phyloP scores from a whole-genome alignment of 2,113 vertebrate genomes.

The Ptychochromis oligacanthus region DNA sequence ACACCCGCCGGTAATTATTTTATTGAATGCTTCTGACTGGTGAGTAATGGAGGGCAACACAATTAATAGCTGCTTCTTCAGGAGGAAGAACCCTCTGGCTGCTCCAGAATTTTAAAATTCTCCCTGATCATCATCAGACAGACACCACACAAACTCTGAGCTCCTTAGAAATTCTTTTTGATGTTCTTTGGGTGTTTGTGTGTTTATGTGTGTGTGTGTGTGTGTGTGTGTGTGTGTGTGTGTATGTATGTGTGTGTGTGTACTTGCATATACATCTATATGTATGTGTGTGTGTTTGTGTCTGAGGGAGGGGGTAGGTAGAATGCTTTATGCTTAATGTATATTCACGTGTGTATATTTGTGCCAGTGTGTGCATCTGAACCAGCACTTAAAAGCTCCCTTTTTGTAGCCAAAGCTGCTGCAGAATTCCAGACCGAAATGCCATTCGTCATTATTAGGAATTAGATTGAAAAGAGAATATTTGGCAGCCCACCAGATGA shows the following conservation, averaged over 20 bases:
- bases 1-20: slow-evolving; percentile 63
- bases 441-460: slow-evolving; percentile 64
- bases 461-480: slow-evolving; percentile 63
- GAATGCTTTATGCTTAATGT: too few relatives aligned
- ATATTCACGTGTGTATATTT: slow-evolving; percentile 5
- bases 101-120: slow-evolving; percentile 60
- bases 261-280: neutral
- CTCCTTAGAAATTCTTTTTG: slow-evolving; percentile 64
- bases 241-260: neutral
- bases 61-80: slow-evolving; percentile 68
- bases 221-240: neutral
- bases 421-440: slow-evolving; percentile 52
- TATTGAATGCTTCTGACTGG: slow-evolving; percentile 64
- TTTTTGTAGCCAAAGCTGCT: slow-evolving; percentile 10
- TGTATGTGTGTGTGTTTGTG: neutral
- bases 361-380: slow-evolving; percentile 26
- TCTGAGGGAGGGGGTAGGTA: neutral
- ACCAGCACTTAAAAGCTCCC: slow-evolving; percentile 9
- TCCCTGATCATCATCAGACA: slow-evolving; percentile 38
- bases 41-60: slow-evolving; percentile 65
- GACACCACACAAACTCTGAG: slow-evolving; percentile 39
- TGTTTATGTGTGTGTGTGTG: neutral
- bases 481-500: slow-evolving; percentile 73
- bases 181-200: slow-evolving; percentile 42
- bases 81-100: slow-evolving; percentile 44